A percentile compares a stretch with the other conserved stretches of the same genome.
These are phyloP conservation scores for Plutomurus gul DNA, from an alignment of 1,140 invertebrate genomes.

Conservation along the genomic window DNA sequence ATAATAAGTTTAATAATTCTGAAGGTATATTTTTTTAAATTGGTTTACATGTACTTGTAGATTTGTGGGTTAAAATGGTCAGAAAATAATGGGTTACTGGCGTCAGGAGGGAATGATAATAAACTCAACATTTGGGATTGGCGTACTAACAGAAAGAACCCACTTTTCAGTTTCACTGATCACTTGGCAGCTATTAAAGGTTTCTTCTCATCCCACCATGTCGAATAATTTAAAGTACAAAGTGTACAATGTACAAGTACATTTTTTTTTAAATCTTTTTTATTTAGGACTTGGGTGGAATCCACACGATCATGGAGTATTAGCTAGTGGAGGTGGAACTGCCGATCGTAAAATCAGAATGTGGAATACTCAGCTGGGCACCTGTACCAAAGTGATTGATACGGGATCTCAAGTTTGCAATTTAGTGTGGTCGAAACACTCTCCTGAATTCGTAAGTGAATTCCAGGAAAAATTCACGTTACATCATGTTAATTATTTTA, in stretches of 20 bases:
- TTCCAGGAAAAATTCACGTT: background rate
- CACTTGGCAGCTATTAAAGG: slow-evolving; percentile 81
- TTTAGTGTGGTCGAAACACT: slow-evolving; percentile 98
- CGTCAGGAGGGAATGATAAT: slow-evolving; percentile 96
- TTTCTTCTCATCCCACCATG: no score
- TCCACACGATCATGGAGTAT: background rate
- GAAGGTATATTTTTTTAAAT: background rate
- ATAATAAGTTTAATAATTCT: background rate
- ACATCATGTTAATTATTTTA: background rate
- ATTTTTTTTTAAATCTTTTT: background rate
- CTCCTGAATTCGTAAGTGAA: slow-evolving; percentile 83
- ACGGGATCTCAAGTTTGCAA: slow-evolving; percentile 99
- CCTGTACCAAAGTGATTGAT: slow-evolving; percentile 78
- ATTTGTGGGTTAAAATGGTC: slow-evolving; percentile 98
- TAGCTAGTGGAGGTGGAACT: slow-evolving; percentile 61
- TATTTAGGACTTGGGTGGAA: slow-evolving; percentile 6
- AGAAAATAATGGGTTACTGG: slow-evolving; percentile 85
- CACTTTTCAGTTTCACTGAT: slow-evolving; percentile 56
- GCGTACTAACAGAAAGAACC: background rate
- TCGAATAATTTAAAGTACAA: no score
- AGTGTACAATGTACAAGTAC: background rate
- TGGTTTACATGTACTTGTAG: slow-evolving; percentile 59
- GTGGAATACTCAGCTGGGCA: slow-evolving; percentile 97
- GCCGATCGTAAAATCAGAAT: slow-evolving; percentile 96
- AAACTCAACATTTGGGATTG: slow-evolving; percentile 80